A percentile compares a stretch with the other conserved stretches of the same genome.
phyloP scores from a whole-genome alignment of 2,113 vertebrate genomes.

The Electrona antarctica region DNA sequence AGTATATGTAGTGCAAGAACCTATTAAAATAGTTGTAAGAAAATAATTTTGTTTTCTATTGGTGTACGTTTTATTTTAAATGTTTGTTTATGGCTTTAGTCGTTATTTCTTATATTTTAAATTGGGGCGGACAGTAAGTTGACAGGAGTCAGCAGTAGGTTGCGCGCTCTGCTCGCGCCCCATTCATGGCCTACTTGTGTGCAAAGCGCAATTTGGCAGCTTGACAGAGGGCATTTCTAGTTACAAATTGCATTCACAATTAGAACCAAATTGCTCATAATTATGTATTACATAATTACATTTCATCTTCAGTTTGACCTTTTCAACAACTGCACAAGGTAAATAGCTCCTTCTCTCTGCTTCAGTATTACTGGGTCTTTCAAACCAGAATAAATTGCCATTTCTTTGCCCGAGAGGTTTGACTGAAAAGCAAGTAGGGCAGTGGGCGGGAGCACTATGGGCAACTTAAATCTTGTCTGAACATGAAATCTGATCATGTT shows the following conservation, averaged over 20 bases:
- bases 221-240: not conserved
- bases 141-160: too few species aligned
- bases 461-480: constrained; percentile 49
- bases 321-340: constrained; percentile 24
- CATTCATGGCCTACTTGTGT: too few species aligned
- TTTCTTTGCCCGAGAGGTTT: constrained; percentile 17
- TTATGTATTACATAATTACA: constrained; percentile 33
- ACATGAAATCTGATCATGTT: constrained; percentile 62
- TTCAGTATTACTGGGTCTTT: constrained; percentile 17
- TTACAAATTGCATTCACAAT: constrained; percentile 40
- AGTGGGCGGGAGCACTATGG: constrained; percentile 12
- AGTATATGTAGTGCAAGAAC: too few species aligned
- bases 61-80: too few species aligned
- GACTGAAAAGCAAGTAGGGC: constrained; percentile 37
- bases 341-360: constrained; percentile 16
- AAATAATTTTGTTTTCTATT: too few species aligned
- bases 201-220: too few species aligned
- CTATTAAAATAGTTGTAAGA: too few species aligned
- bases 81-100: too few species aligned
- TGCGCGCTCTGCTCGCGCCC: too few species aligned
- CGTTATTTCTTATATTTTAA: too few species aligned
- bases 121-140: too few species aligned
- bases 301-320: constrained; percentile 15
- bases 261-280: constrained; percentile 34
- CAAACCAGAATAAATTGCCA: constrained; percentile 30